Percentiles rank a stretch among this genome's conserved stretches.
These are phyloP conservation scores for Lepidotrigona ventralis DNA, from an alignment of 1,140 invertebrate species.

Conservation along the genomic window DNA sequence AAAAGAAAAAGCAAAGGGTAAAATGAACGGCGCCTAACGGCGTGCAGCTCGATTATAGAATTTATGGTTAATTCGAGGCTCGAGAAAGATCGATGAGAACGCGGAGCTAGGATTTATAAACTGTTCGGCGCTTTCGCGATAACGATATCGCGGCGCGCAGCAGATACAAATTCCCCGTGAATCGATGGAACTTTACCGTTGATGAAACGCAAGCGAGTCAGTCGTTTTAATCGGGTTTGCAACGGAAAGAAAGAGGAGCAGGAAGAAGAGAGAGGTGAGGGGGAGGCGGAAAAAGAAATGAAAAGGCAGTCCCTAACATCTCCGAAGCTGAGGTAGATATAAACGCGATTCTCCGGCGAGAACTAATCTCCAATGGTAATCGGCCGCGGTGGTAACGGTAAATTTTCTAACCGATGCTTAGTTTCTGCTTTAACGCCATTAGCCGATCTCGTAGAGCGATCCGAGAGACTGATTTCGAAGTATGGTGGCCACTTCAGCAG, in stretches of 20 bases:
- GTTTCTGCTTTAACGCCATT: slow-evolving; percentile 47
- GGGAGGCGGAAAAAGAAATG: not conserved
- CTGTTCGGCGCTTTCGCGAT: slow-evolving; percentile 6
- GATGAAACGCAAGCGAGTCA: slow-evolving; percentile 35
- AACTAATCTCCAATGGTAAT: slow-evolving; percentile 76
- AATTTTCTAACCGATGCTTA: slow-evolving; percentile 70
- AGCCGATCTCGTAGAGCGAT: slow-evolving; percentile 30
- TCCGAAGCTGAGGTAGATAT: slow-evolving; percentile 42
- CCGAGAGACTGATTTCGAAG: slow-evolving; percentile 34
- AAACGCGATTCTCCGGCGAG: slow-evolving; percentile 69
- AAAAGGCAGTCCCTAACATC: slow-evolving; percentile 6
- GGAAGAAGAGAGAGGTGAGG: not conserved
- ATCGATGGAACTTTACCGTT: slow-evolving; percentile 42
- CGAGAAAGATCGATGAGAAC: not conserved
- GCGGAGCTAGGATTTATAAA: slow-evolving; percentile 8
- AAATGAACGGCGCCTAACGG: not conserved
- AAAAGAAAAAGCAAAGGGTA: not conserved
- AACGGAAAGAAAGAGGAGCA: not conserved
- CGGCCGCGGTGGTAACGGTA: slow-evolving; percentile 72
- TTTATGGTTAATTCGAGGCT: slow-evolving; percentile 33
- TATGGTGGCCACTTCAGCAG: not conserved
- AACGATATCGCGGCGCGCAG: slow-evolving; percentile 18
- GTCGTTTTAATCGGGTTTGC: slow-evolving; percentile 20
- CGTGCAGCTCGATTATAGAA: slow-evolving; percentile 23
- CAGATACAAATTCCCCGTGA: slow-evolving; percentile 29